Conservation (phyloP, 1,140 invertebrate species). For the Drosophila nebulosa region DNA sequence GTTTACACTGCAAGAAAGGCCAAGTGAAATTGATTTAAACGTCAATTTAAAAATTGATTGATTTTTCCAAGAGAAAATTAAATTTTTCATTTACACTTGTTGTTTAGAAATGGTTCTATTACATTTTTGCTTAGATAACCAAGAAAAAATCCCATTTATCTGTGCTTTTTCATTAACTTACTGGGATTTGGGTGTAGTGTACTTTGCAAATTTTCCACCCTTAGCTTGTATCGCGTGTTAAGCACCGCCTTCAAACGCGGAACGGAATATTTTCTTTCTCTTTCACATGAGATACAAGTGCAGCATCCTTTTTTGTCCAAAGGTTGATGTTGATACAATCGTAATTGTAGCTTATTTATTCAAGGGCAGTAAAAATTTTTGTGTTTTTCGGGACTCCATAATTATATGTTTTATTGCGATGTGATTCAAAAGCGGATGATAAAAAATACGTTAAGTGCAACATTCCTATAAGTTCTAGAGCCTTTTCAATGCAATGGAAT, state of each 20-base stretch:
- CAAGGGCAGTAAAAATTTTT: slow-evolving; percentile 66
- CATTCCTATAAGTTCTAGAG: slow-evolving; percentile 4
- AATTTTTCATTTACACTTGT: neutral
- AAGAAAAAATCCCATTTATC: neutral
- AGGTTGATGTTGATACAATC: slow-evolving; percentile 57
- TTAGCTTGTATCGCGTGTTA: slow-evolving; percentile 39
- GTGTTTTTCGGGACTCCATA: slow-evolving; percentile 46
- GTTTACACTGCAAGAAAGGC: neutral
- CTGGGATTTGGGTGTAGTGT: slow-evolving; percentile 23
- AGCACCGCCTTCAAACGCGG: slow-evolving; percentile 59
- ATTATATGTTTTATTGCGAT: slow-evolving; percentile 54
- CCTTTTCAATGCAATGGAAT: slow-evolving; percentile 58
- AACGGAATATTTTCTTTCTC: slow-evolving; percentile 55
- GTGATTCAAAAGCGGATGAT: slow-evolving; percentile 41
- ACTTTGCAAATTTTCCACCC: slow-evolving; percentile 59
- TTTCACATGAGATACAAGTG: slow-evolving; percentile 48
- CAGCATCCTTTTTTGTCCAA: slow-evolving; percentile 64
- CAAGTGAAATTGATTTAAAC: too few relatives aligned
- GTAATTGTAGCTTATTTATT: slow-evolving; percentile 72
- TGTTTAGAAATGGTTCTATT: neutral
- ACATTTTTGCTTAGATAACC: neutral
- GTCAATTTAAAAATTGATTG: neutral
- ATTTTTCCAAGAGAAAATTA: neutral
- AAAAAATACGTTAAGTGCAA: slow-evolving; percentile 39
- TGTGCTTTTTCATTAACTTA: neutral